Conservation (phyloP, 2,797 vertebrate species). For the Sebastes dallii region DNA sequence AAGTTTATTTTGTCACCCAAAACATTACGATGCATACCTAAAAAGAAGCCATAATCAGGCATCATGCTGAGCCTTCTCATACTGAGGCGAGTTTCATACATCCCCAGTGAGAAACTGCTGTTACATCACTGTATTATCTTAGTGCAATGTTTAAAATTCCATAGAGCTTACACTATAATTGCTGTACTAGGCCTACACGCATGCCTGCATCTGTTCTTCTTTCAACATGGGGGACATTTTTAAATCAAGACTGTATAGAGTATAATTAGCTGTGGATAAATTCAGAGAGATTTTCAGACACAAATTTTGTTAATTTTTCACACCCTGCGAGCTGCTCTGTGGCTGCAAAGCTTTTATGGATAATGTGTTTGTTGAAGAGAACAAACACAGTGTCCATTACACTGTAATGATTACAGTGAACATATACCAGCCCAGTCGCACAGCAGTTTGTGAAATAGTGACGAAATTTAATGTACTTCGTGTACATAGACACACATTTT, state of each 20-base stretch:
- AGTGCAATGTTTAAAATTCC: background rate
- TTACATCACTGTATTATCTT: conserved; percentile 1
- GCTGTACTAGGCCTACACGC: background rate
- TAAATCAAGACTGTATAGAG: background rate
- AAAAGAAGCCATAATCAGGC: background rate
- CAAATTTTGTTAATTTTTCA: background rate
- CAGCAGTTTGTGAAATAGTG: no score
- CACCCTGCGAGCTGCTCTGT: background rate
- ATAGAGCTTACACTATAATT: background rate
- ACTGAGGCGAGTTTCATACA: background rate
- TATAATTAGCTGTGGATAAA: background rate
- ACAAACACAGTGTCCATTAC: background rate
- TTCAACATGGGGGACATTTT: background rate
- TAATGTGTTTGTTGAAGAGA: background rate
- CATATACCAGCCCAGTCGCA: no score
- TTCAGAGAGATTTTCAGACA: background rate
- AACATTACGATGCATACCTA: background rate
- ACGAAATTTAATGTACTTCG: no score
- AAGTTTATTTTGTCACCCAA: background rate
- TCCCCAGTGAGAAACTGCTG: background rate
- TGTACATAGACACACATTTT: no score
- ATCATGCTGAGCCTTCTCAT: background rate
- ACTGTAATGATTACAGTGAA: no score
- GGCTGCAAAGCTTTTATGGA: background rate
- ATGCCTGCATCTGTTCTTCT: background rate